Evolutionary conservation across 2,888 invertebrate species (phyloP), one percentile per base, ranked within the genome.

Genomic region (Petrolisthes cinctipes): DNA sequence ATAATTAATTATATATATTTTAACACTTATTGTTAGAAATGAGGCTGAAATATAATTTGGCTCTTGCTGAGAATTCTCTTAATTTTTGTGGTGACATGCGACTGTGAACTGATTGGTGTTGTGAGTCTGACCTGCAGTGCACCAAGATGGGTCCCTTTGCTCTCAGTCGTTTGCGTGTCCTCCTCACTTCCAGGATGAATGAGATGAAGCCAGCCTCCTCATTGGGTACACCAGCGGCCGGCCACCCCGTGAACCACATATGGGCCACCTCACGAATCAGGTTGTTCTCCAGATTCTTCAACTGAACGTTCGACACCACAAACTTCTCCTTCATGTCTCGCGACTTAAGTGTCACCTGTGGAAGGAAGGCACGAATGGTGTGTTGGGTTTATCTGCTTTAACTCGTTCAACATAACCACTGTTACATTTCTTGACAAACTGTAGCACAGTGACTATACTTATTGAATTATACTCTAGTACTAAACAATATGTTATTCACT

Each of bases 231-330:
- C 97, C 97, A 90, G 96, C 95, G n/a, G 95, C 95, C 0, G 98
- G 98, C 98, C 98, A 98, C 73, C 94, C 94, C 92, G 97, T 95
- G 94, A 97, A 97, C 98, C 98, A 98, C 92, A 97, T 95, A 92
- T 98, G 98, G 0, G 95, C 96, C 85, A 98, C 94, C 93, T 98
- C 97, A 76, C 98, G 94, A 94, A 96, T 96, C 90, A 96, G 95
- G 92, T 97, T 96, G 79, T 96, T 96, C 91, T 95, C 94, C 93
- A 96, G 94, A 93, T 97, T 96, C 95, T 95, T 92, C 75, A 98
- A 93, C 92, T 97, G 96, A 23, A 98, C 94, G 91, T 95, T 95
- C 53, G 97, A 97, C 86, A 97, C 95, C 81, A 97, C 96, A 93
- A 97, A 98, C 93, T 97, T 97, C 92, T 97, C 97, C 92, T 96